Percentiles rank a stretch among this genome's conserved stretches.
These are phyloP conservation scores for Oceanodroma tethys DNA, from an alignment of 2,113 vertebrate species.

Conservation along the genomic window DNA sequence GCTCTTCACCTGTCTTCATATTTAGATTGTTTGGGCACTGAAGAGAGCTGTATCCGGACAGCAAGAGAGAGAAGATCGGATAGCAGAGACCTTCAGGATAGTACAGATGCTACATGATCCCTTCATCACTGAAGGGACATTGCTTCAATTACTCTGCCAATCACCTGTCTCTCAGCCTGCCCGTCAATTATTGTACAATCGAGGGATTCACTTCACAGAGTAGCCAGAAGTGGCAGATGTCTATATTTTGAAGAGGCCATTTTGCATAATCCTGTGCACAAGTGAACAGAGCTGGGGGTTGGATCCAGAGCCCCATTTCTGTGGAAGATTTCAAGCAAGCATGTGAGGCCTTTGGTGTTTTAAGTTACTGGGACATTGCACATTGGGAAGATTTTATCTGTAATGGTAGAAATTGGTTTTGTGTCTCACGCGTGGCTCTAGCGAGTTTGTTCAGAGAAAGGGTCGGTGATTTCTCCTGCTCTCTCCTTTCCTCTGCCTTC, in stretches of 20 bases:
- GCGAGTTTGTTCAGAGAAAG: not conserved
- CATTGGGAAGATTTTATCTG: not conserved
- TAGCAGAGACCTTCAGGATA: not conserved
- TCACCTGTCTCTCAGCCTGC: constrained; percentile 18
- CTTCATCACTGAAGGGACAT: not conserved
- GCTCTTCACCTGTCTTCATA: not conserved
- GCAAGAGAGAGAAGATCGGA: not conserved
- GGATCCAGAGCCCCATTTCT: not conserved
- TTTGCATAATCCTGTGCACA: not conserved
- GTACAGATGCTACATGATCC: not conserved
- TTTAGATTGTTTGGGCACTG: not conserved
- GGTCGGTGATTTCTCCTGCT: not conserved
- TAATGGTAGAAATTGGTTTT: not conserved
- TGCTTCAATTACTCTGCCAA: constrained; percentile 29
- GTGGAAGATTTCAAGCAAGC: not conserved
- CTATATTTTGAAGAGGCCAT: not conserved
- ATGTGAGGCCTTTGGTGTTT: not conserved
- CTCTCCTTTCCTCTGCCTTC: not conserved
- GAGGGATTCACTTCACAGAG: not conserved
- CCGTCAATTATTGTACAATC: not conserved
- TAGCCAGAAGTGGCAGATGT: not conserved
- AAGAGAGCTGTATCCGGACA: not conserved
- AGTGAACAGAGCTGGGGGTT: not conserved
- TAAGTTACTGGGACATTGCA: not conserved
- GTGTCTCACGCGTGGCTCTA: not conserved